Percentiles rank a stretch among this genome's conserved stretches.
These are phyloP conservation scores for Alentia gelatinosa DNA, from an alignment of 2,888 invertebrate species.

Conservation along the genomic window DNA sequence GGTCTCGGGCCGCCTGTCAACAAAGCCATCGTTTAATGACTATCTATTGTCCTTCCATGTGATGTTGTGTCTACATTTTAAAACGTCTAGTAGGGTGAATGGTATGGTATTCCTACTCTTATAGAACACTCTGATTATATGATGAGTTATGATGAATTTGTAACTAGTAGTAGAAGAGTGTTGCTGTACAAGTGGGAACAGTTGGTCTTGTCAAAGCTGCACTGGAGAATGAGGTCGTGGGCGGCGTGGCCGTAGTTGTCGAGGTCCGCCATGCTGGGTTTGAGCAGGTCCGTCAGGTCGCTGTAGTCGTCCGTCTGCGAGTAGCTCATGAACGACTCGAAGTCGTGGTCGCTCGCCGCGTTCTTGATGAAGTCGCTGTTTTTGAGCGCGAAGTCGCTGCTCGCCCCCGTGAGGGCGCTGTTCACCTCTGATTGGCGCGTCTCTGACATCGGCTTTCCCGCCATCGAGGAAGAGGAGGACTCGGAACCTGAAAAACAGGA, in stretches of 20 bases:
- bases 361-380: neutral
- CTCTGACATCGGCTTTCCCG: too few species aligned
- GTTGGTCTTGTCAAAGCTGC: conserved; percentile 66
- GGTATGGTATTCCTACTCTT: too few species aligned
- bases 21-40: too few species aligned
- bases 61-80: too few species aligned
- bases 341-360: conserved; percentile 49
- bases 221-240: conserved; percentile 68
- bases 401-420: neutral
- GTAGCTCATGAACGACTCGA: conserved; percentile 35
- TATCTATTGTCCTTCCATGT: too few species aligned
- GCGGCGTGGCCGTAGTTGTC: conserved; percentile 64
- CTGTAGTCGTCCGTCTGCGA: conserved; percentile 56
- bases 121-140: too few species aligned
- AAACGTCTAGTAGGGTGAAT: too few species aligned
- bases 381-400: neutral
- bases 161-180: neutral
- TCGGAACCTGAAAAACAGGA: too few species aligned
- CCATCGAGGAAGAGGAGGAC: too few species aligned
- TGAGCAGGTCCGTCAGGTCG: conserved; percentile 55
- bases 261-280: conserved; percentile 48
- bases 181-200: conserved; percentile 45
- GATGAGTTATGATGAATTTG: too few species aligned
- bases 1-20: too few species aligned
- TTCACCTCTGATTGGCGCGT: neutral